phyloP scores from a whole-genome alignment of 2,113 vertebrate genomes.

The Calidris pugnax region DNA sequence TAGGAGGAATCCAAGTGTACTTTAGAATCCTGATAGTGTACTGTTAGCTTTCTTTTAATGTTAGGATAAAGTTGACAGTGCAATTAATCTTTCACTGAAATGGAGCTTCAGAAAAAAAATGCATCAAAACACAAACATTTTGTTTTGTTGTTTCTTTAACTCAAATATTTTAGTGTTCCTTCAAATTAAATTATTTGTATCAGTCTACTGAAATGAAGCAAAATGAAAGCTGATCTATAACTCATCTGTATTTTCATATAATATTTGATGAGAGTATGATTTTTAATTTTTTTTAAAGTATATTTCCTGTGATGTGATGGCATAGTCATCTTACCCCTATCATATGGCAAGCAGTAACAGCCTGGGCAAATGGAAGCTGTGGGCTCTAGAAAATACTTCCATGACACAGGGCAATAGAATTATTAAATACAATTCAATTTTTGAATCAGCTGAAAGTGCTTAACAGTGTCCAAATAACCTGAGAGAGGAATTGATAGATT shows the following conservation, averaged over 20 bases:
- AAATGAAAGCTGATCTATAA: not conserved
- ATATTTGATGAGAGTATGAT: not conserved
- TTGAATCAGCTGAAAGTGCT: not conserved
- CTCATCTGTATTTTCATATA: not conserved
- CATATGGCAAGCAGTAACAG: not conserved
- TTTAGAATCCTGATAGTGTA: not conserved
- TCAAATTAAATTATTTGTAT: not conserved
- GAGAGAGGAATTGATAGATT: not conserved
- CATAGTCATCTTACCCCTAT: no score
- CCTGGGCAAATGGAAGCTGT: not conserved
- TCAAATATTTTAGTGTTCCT: not conserved
- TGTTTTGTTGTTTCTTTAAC: not conserved
- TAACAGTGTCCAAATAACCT: not conserved
- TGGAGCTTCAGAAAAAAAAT: not conserved
- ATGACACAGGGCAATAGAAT: not conserved
- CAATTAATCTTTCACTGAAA: not conserved
- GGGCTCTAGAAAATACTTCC: not conserved
- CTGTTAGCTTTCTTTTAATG: not conserved
- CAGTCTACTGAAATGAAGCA: not conserved
- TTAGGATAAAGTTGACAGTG: not conserved
- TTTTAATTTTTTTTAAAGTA: not conserved
- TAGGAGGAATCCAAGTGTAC: not conserved
- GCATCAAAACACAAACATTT: not conserved
- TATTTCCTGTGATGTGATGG: not conserved
- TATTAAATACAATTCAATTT: not conserved